Percentiles rank a stretch among this genome's conserved stretches.
Conservation (phyloP, 2,113 vertebrate species). For the Heptranchias perlo region DNA sequence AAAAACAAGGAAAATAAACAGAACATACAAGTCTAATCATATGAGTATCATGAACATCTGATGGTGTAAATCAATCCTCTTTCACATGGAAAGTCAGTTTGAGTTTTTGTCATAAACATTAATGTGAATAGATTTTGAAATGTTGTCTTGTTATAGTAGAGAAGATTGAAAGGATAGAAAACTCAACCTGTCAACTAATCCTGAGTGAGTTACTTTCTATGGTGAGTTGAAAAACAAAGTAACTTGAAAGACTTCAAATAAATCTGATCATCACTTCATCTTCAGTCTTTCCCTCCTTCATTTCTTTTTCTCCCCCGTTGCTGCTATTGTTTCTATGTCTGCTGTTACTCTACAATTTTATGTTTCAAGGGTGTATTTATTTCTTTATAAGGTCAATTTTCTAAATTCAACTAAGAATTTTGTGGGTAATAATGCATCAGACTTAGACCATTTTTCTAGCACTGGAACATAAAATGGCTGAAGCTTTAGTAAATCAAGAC, state of each 20-base stretch:
- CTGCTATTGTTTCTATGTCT: background rate
- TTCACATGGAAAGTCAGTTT: background rate
- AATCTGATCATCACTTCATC: background rate
- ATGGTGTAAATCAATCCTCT: background rate
- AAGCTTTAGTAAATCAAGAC: background rate
- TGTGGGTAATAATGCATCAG: background rate
- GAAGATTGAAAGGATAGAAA: background rate
- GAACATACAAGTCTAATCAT: background rate
- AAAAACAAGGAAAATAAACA: too few species aligned
- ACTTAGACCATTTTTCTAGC: background rate
- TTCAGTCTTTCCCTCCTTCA: background rate
- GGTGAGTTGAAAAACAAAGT: background rate
- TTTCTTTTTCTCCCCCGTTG: background rate
- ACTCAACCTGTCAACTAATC: background rate
- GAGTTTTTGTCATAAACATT: background rate
- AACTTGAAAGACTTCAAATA: background rate
- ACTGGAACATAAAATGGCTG: background rate
- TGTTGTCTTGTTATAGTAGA: background rate
- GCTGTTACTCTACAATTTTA: background rate
- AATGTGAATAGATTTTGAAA: background rate
- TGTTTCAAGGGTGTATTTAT: background rate
- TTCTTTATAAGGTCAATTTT: background rate
- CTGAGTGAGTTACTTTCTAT: background rate
- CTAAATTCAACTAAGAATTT: background rate
- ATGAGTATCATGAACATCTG: background rate